Base-by-base conservation (phyloP, 1,140 invertebrate genomes). In the Diuraphis noxia region DNA sequence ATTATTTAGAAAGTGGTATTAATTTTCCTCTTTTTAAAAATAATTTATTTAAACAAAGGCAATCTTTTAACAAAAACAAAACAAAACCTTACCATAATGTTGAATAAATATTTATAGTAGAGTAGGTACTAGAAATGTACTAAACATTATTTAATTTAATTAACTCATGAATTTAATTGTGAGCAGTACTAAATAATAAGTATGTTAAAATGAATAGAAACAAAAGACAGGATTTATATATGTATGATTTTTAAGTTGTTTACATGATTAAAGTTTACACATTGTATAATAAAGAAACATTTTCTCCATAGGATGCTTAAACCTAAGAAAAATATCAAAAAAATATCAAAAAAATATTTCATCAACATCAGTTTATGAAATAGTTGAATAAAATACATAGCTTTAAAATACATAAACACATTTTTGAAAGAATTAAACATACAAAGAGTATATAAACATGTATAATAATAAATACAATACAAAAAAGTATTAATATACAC, bases 81-180 rank as follows among this genome's bases (percentile, higher is more conserved):
- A 72, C 13, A 72, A 72, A n/a, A 72, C 30, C 56, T 72, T n/a
- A n/a, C 4, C n/a, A n/a, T n/a, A n/a, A 72, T 17, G n/a, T 30
- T 72, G 34, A 72, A 72, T 72, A 72, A n/a, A 72, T 72, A 72
- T 72, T 72, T 72, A n/a, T 72, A n/a, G n/a, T n/a, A n/a, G n/a
- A n/a, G n/a, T n/a, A n/a, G n/a, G n/a, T n/a, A 72, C 30, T 72
- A 72, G 56, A 72, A 72, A 72, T 19, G 30, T n/a, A 72, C 30
- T 72, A 17, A 72, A n/a, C 17, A n/a, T n/a, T 30, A 72, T n/a
- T n/a, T 72, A 72, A 72, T 5, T 72, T 72, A 72, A 72, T 72
- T 72, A 72, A 72, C 56, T n/a, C 30, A n/a, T 72, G n/a, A 72
- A 72, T 72, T 72, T 19, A 72, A 72, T 72, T 72, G 30, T 23